Percentiles rank a stretch among this genome's conserved stretches.
phyloP scores from a whole-genome alignment of 2,797 vertebrate species.

The Pangasius djambal region DNA sequence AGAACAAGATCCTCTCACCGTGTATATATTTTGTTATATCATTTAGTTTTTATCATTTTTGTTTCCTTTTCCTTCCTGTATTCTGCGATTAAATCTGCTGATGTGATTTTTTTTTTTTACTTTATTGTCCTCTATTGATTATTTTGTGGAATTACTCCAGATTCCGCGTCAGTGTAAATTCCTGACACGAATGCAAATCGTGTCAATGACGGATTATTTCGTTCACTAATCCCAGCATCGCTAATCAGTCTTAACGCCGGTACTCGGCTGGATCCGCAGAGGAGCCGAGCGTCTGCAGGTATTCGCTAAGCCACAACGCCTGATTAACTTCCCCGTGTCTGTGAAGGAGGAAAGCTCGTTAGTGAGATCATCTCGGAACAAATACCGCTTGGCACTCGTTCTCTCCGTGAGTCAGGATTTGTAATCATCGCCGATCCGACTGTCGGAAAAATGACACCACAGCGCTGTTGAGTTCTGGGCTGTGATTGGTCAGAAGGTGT shows the following conservation, averaged over 20 bases:
- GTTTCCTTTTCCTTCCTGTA: neutral
- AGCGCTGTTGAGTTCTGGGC: neutral
- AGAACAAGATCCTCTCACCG: too few relatives aligned
- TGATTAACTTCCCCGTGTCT: neutral
- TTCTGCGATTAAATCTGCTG: neutral
- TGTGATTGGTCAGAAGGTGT: neutral
- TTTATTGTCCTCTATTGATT: neutral
- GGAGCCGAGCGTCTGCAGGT: constrained; percentile 22
- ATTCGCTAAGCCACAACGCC: neutral
- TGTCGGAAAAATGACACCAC: neutral
- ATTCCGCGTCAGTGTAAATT: neutral
- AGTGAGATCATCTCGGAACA: constrained; percentile 20
- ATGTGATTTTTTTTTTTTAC: neutral
- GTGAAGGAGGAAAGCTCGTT: constrained; percentile 7
- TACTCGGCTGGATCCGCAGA: neutral
- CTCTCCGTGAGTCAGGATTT: neutral
- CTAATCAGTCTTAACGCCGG: neutral
- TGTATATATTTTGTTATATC: too few relatives aligned
- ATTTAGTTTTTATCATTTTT: too few relatives aligned
- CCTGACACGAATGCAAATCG: neutral
- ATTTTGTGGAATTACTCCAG: neutral
- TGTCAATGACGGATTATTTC: constrained; percentile 49
- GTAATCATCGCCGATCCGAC: neutral
- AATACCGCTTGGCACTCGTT: neutral
- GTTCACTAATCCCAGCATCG: constrained; percentile 19